These are phyloP conservation scores for Callaeas wilsoni DNA, from an alignment of 2,113 vertebrate species.

Conservation along the genomic window DNA sequence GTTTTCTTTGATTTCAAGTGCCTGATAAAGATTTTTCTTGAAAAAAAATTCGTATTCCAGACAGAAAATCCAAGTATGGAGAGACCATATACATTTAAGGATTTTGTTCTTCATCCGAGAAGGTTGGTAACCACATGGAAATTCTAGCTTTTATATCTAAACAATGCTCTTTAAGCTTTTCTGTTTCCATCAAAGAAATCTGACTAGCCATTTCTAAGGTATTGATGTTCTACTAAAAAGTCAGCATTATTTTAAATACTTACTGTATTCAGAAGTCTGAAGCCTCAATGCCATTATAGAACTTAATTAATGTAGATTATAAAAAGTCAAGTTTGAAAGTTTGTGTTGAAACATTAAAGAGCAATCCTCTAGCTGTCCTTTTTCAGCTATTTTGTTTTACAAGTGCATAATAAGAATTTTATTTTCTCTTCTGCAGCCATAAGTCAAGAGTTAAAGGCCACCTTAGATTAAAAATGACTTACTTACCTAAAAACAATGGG, in stretches of 20 bases:
- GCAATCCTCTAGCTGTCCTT: neutral
- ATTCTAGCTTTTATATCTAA: neutral
- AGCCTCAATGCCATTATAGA: neutral
- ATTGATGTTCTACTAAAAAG: neutral
- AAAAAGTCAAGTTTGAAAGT: neutral
- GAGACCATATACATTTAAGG: conserved; percentile 96
- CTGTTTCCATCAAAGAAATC: neutral
- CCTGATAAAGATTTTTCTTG: conserved; percentile 15
- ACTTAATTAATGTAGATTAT: neutral
- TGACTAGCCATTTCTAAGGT: neutral
- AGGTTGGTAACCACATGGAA: conserved; percentile 76
- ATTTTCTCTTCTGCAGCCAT: conserved; percentile 75
- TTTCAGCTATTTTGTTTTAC: neutral
- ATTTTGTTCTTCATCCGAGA: conserved; percentile 96
- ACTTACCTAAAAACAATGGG: conserved; percentile 84
- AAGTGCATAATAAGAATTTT: neutral
- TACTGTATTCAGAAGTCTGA: neutral
- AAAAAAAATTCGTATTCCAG: conserved; percentile 75
- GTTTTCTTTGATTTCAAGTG: neutral
- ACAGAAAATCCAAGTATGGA: conserved; percentile 92
- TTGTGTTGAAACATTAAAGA: neutral
- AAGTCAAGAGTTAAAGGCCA: conserved; percentile 97
- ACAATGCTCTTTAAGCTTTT: neutral
- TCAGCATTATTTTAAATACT: neutral
- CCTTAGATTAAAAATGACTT: conserved; percentile 98